phyloP scores from a whole-genome alignment of 2,888 invertebrate genomes.

The Nomada fabriciana region DNA sequence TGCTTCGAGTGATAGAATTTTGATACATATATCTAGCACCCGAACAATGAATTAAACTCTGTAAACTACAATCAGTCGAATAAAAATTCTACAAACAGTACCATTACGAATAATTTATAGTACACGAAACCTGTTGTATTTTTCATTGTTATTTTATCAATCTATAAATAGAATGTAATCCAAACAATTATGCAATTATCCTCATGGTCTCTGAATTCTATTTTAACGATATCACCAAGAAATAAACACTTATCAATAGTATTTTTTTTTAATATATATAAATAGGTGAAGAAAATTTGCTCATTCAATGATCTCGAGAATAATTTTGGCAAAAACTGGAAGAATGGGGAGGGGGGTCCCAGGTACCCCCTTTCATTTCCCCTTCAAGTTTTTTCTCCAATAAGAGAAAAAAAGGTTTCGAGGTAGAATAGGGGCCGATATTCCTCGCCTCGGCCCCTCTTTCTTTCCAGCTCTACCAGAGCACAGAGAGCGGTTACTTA shows the following conservation, averaged over 20 bases:
- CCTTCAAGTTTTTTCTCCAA: conserved; percentile 51
- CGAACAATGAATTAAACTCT: background rate
- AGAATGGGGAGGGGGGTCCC: conserved; percentile 8
- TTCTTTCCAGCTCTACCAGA: conserved; percentile 65
- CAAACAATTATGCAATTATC: background rate
- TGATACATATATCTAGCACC: background rate
- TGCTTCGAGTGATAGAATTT: background rate
- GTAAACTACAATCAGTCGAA: background rate
- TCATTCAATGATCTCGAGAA: background rate
- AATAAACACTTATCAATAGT: background rate
- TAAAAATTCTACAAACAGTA: background rate
- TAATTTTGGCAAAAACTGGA: background rate
- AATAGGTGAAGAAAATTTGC: background rate
- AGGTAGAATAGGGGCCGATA: conserved; percentile 75
- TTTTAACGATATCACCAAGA: background rate
- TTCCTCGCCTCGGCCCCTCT: conserved; percentile 72
- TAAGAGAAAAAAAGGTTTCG: conserved; percentile 64
- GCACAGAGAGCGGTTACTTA: conserved; percentile 79
- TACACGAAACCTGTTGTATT: conserved; percentile 13
- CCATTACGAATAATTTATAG: background rate
- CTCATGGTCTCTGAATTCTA: background rate
- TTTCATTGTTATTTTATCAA: conserved; percentile 28
- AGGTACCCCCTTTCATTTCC: conserved; percentile 51
- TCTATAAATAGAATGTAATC: conserved; percentile 46
- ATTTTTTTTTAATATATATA: background rate